Conservation (phyloP, 2,113 vertebrate species). For the Lanius collurio region DNA sequence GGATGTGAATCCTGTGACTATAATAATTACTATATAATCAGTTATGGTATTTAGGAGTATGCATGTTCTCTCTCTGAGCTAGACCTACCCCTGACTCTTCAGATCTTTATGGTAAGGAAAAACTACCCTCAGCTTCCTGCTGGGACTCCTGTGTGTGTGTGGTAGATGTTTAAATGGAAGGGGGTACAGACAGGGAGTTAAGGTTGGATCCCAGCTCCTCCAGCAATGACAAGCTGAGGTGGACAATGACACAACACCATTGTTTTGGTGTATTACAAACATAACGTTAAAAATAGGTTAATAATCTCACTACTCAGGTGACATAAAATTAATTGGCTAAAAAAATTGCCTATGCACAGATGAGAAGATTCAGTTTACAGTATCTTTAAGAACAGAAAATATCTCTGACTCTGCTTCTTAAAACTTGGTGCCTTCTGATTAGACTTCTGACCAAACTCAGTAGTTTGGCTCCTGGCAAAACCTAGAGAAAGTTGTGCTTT, state of each 20-base stretch:
- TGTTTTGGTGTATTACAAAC: neutral
- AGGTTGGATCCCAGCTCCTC: fast-evolving
- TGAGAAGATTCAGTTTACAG: neutral
- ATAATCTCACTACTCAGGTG: neutral
- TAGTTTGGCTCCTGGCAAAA: neutral
- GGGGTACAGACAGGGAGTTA: fast-evolving
- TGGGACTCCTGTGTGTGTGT: neutral
- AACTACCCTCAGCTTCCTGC: neutral
- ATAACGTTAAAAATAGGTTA: fast-evolving
- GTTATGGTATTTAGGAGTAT: neutral
- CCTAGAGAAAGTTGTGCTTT: neutral
- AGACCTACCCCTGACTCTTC: neutral
- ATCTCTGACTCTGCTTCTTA: neutral
- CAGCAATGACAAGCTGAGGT: neutral
- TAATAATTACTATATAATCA: neutral
- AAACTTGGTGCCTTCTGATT: neutral
- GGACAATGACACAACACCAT: neutral
- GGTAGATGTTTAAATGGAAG: fast-evolving
- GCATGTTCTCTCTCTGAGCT: neutral
- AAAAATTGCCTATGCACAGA: neutral
- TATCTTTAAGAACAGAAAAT: neutral
- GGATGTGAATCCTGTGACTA: neutral
- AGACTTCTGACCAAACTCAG: neutral
- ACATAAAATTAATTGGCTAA: neutral
- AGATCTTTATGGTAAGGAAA: neutral